Conservation (phyloP, 2,113 vertebrate genomes). For the Nyctereutes procyonoides region DNA sequence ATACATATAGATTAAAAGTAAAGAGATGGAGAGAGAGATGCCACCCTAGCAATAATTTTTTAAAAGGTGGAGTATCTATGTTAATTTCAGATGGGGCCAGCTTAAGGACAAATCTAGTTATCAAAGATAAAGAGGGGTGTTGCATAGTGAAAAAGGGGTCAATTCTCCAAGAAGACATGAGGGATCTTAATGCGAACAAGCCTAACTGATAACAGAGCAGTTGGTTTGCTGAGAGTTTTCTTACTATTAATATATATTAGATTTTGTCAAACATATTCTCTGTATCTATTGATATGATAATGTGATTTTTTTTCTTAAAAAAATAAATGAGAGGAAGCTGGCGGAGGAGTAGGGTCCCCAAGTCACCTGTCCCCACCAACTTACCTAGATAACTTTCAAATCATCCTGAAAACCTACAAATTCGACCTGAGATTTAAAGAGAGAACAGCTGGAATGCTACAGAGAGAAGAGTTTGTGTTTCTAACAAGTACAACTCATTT, state of each 20-base stretch:
- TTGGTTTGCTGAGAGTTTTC: background rate
- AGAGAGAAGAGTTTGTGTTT: too few relatives aligned
- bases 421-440: too few relatives aligned
- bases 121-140: background rate
- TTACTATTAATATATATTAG: background rate
- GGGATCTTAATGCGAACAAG: background rate
- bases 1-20: background rate
- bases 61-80: background rate
- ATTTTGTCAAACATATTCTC: background rate
- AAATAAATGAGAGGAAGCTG: background rate
- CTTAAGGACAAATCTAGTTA: background rate
- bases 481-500: too few relatives aligned
- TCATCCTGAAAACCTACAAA: too few relatives aligned
- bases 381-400: too few relatives aligned
- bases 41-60: background rate
- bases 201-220: background rate
- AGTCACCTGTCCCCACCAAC: too few relatives aligned
- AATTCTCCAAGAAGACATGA: background rate
- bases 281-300: background rate
- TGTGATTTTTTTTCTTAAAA: background rate
- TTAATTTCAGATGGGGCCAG: background rate
- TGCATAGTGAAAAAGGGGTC: background rate
- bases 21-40: background rate
- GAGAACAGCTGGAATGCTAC: too few relatives aligned
- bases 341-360: too few relatives aligned